A percentile compares a stretch with the other conserved stretches of the same genome.
phyloP scores from a whole-genome alignment of 2,797 vertebrate genomes.

The Clarias laeviceps region DNA sequence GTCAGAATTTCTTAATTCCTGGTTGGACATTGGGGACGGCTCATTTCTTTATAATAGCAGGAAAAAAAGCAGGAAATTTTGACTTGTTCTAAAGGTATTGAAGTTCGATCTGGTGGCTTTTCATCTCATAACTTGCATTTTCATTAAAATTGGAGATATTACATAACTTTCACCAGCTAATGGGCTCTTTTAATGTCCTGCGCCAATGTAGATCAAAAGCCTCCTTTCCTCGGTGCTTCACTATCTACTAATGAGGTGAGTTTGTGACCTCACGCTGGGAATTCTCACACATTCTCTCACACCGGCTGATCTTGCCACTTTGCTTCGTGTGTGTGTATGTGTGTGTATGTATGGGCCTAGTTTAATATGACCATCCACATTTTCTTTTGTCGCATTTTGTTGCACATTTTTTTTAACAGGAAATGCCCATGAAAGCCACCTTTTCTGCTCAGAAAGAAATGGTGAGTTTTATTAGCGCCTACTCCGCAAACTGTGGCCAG shows the following conservation, averaged over 20 bases:
- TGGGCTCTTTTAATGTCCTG: constrained; percentile 50
- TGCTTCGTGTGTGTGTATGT: background rate
- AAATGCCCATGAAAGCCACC: background rate
- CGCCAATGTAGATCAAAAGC: constrained; percentile 44
- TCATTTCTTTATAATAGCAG: background rate
- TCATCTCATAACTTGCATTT: constrained; percentile 41
- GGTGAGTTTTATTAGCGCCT: constrained; percentile 55
- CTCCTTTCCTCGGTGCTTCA: constrained; percentile 33
- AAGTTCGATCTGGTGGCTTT: constrained; percentile 21
- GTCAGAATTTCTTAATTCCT: too few species aligned
- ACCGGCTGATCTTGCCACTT: background rate
- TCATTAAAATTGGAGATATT: constrained; percentile 29
- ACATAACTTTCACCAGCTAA: constrained; percentile 48
- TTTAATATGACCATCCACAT: background rate
- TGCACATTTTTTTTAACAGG: background rate
- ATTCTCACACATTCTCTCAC: constrained; percentile 26
- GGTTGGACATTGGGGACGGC: background rate
- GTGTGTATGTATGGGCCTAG: background rate
- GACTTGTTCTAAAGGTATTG: constrained; percentile 37
- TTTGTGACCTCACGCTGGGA: constrained; percentile 32
- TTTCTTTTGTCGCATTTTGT: background rate
- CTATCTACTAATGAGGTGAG: constrained; percentile 51
- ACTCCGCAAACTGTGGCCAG: constrained; percentile 41
- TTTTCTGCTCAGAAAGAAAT: constrained; percentile 22
- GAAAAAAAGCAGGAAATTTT: background rate